Evolutionary conservation across 2,113 vertebrate genomes (phyloP).

Genomic region (Xiphophorus hellerii): DNA sequence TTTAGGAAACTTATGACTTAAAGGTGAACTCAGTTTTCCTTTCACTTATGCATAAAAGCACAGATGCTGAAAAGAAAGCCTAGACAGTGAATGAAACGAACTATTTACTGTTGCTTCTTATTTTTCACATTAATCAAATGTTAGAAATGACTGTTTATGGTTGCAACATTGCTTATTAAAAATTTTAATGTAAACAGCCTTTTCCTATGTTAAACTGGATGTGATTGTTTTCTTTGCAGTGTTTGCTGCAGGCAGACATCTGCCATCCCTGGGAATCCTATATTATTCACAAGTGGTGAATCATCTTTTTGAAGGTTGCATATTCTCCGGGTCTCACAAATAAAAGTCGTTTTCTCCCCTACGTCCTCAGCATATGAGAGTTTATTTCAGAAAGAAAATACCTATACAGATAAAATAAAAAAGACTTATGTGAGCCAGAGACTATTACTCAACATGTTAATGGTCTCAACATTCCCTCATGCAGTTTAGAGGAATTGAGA

Average conservation of each 20-base stretch:
- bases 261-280: constrained; percentile 29
- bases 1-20: background rate
- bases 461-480: constrained; percentile 40
- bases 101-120: background rate
- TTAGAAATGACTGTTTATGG: background rate
- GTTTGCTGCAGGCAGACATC: constrained; percentile 48
- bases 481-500: constrained; percentile 17
- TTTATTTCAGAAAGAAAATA: constrained; percentile 39
- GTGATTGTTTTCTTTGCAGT: constrained; percentile 33
- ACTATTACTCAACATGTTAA: constrained; percentile 45
- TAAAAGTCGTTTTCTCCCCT: constrained; percentile 19
- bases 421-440: constrained; percentile 11
- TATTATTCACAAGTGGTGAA: constrained; percentile 63
- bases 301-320: constrained; percentile 51
- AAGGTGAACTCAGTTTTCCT: background rate
- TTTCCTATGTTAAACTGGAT: constrained; percentile 30
- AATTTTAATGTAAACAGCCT: constrained; percentile 1
- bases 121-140: background rate
- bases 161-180: background rate
- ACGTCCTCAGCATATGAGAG: constrained; percentile 31
- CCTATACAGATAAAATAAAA: constrained; percentile 4
- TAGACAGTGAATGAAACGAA: background rate
- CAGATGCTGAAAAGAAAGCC: background rate
- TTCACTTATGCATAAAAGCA: background rate
- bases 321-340: constrained; percentile 35